Evolutionary conservation across 2,888 invertebrate species (phyloP), one percentile per base, ranked within the genome.

Genomic region (Ectemnius cavifrons): DNA sequence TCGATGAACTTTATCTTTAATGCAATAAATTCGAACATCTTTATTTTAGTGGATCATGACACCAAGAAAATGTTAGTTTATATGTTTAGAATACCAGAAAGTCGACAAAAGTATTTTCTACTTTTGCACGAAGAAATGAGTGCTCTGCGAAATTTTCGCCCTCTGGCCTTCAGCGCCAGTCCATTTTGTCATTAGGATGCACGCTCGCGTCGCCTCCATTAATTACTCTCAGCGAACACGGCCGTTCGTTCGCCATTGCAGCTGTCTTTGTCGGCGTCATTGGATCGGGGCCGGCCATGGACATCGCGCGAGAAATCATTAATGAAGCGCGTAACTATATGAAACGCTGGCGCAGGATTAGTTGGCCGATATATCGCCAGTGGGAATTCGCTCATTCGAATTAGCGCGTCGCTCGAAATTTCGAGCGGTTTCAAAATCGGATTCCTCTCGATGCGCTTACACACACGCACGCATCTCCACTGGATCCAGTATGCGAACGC

Each of bases 321-420:
- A 79, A 82, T 71, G 81, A 75, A 81, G 70, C 78, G 37, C 37
- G 73, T 74, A 67, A 69, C 70, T 67, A 58, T 65, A 69, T 27
- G 72, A 77, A 67, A 65, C 37, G 73, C 37, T 56, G 79, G 67
- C 27, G 71, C 37, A 56, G 79, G 76, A 79, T 79, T 79, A 79
- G 76, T 79, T 76, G 76, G 14, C 63, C 73, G 73, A 79, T 79
- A 79, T 79, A 79, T 76, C 79, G 37, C 8, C 8, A 67, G 72
- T 52, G 70, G 73, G 56, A 64, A 64, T 77, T 73, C 52, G 16
- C 52, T 52, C 14, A 14, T 11, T 52, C 52, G 52, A 14, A 66
- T 52, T 60, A 57, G 67, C 52, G 52, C 45, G 45, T 8, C 8
- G n/a, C 18, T 52, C 52, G 37, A 37, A 37, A 37, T 37, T 37